Evolutionary conservation across 2,113 vertebrate species (phyloP).

Genomic region (Onychostruthus taczanowskii): DNA sequence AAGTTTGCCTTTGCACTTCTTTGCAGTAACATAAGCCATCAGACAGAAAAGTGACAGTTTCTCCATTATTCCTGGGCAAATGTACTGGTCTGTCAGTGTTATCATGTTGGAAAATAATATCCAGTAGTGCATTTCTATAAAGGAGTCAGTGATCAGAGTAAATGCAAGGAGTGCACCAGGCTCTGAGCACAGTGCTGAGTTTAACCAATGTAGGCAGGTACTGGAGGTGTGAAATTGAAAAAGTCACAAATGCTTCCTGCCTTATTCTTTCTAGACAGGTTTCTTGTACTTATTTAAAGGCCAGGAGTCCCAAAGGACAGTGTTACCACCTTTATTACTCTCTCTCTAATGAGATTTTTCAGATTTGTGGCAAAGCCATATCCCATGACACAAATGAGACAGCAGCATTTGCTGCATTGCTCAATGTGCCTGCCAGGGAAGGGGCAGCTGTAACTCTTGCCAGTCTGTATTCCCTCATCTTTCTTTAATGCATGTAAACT

Average conservation of each 20-base stretch:
- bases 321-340: conserved; percentile 36
- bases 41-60: conserved; percentile 31
- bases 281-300: conserved; percentile 38
- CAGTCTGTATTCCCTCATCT: background rate
- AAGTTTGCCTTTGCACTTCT: background rate
- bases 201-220: conserved; percentile 5
- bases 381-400: background rate
- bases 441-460: background rate
- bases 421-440: background rate
- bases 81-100: background rate
- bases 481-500: background rate
- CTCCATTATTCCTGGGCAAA: conserved; percentile 2
- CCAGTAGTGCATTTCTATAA: background rate
- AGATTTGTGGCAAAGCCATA: background rate
- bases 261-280: conserved; percentile 5
- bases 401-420: background rate
- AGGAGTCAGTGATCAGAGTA: background rate
- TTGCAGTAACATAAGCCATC: background rate
- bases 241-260: background rate
- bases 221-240: conserved; percentile 55
- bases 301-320: background rate
- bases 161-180: background rate
- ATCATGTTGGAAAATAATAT: conserved; percentile 1
- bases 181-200: background rate
- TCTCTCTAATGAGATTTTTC: conserved; percentile 46